Evolutionary conservation across 1,140 invertebrate genomes (phyloP), one percentile per base, ranked within the genome.

Genomic region (Pachypsylla venusta): DNA sequence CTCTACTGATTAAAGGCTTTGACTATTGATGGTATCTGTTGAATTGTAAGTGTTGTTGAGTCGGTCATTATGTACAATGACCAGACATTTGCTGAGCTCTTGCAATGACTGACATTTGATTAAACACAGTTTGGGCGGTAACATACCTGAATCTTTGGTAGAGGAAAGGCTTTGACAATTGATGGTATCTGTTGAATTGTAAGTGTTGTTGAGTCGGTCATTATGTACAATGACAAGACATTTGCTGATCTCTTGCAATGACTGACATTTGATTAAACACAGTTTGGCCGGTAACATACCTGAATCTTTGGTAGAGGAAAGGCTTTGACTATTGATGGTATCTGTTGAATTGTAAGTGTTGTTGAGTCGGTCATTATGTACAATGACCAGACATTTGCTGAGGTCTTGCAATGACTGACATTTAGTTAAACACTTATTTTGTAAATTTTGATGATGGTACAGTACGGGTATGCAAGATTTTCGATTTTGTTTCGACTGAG

Each of bases 1-100:
- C n/a, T n/a, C n/a, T n/a, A n/a, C n/a, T n/a, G 42, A 48, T 3
- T n/a, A 48, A 5, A 48, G 7, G 22, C 42, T 48, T 19, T 48
- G 42, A 48, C 42, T 48, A 19, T 48, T 48, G 16, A 48, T 48
- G 16, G 42, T 48, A 19, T 48, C 42, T 22, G 42, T 48, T 22
- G 42, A 48, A 22, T 48, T 48, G n/a, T 48, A 48, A n/a, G 42
- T 48, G 22, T 48, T 48, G 42, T 48, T 48, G 7, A 48, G 42
- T 22, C 16, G 5, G 3, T 48, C 42, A n/a, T 4, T n/a, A 4
- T 48, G 42, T 19, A 48, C 22, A n/a, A 48, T 7, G n/a, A 22
- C 42, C 4, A 48, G 42, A 48, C 42, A 48, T 22, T 48, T 48
- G 42, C 42, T 48, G n/a, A 48, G n/a, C 16, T 48, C 42, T 22